Conservation (phyloP, 1,140 invertebrate species). For the Drosophila erecta region DNA sequence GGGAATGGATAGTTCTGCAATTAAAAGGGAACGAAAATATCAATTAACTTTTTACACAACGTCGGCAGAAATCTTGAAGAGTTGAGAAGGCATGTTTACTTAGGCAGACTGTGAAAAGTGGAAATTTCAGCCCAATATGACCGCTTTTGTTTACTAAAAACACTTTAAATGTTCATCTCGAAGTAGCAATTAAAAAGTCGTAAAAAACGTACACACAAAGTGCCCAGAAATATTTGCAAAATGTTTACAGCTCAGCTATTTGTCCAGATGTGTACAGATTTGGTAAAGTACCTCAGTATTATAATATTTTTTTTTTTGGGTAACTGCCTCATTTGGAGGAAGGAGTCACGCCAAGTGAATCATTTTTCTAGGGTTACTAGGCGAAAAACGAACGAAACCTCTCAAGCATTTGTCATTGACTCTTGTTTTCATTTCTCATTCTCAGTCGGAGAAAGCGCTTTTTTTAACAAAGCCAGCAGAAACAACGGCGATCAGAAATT, state of each 20-base stretch:
- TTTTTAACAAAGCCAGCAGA: constrained; percentile 37
- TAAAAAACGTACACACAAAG: constrained; percentile 50
- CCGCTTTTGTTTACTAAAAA: constrained; percentile 9
- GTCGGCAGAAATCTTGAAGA: constrained; percentile 23
- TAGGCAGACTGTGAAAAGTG: constrained; percentile 6
- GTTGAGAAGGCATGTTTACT: constrained; percentile 21
- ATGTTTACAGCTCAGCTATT: constrained; percentile 25
- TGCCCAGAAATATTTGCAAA: constrained; percentile 47
- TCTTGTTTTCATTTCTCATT: constrained; percentile 74
- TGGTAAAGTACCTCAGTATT: constrained; percentile 15
- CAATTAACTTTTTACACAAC: constrained; percentile 28
- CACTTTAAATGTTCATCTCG: constrained; percentile 51
- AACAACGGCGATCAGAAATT: constrained; percentile 18
- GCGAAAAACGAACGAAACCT: constrained; percentile 25
- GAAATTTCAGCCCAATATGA: constrained; percentile 13
- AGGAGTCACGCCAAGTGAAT: constrained; percentile 38
- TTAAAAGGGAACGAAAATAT: constrained; percentile 10
- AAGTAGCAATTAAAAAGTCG: constrained; percentile 62
- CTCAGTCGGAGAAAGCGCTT: constrained; percentile 65
- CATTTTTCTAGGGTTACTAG: constrained; percentile 29
- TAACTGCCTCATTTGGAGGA: constrained; percentile 17
- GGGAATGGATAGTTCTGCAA: background rate
- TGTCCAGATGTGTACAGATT: constrained; percentile 14
- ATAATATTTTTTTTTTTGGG: constrained; percentile 2
- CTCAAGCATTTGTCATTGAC: constrained; percentile 53